These are phyloP conservation scores for Bryconaethiops microstoma DNA, from an alignment of 2,797 vertebrate species.

Conservation along the genomic window DNA sequence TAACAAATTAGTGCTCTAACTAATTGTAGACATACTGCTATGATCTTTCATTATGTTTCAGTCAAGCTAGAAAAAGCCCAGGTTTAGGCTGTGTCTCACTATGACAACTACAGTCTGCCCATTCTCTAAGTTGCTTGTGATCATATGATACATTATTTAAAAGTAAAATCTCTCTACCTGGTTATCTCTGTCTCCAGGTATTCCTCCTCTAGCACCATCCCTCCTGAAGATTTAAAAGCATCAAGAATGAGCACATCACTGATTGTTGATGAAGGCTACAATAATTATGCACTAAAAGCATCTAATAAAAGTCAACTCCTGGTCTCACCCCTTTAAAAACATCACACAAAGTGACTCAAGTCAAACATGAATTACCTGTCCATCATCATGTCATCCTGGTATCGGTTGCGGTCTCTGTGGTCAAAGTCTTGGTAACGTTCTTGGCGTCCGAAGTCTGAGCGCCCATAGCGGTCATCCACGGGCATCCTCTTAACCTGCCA, in stretches of 20 bases:
- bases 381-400: constrained; percentile 81
- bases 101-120: no score
- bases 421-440: constrained; percentile 93
- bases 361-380: constrained; percentile 76
- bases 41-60: no score
- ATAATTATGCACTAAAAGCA: neutral
- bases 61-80: no score
- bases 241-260: neutral
- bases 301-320: neutral
- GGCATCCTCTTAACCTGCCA: constrained; percentile 89
- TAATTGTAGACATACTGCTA: neutral
- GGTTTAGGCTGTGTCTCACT: no score
- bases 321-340: no score
- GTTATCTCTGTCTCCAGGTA: constrained; percentile 81
- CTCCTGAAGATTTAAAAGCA: constrained; percentile 68
- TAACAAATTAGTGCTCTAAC: neutral
- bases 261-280: no score
- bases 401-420: constrained; percentile 88
- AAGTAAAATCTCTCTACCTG: constrained; percentile 73
- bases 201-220: constrained; percentile 79
- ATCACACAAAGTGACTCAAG: neutral
- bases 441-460: constrained; percentile 83
- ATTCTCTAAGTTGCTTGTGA: no score
- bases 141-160: neutral
- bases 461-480: constrained; percentile 85